Conservation (phyloP, 1,140 invertebrate species). For the Trichonephila clavata region DNA sequence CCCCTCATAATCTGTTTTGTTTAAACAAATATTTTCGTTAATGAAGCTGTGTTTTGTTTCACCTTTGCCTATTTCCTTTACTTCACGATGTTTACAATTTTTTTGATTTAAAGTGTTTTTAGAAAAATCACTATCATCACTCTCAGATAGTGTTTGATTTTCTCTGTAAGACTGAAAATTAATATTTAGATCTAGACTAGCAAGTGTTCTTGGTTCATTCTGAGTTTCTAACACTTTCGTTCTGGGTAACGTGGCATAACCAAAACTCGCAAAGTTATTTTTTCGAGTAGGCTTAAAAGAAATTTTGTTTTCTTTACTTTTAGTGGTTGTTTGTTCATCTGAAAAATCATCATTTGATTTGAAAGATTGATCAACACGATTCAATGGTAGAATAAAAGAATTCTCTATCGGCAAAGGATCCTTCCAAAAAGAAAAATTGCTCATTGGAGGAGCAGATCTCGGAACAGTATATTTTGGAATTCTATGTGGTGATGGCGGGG, state of each 20-base stretch:
- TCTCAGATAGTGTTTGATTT: not conserved
- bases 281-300: constrained; percentile 28
- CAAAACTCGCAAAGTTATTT: constrained; percentile 17
- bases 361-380: not conserved
- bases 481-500: constrained; percentile 64
- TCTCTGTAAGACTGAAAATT: constrained; percentile 28
- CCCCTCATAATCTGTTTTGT: not conserved
- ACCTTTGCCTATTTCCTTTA: not conserved
- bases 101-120: not conserved
- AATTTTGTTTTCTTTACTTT: not conserved
- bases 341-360: not conserved
- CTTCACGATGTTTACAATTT: not conserved
- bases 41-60: not conserved
- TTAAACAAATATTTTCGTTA: not conserved
- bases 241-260: constrained; percentile 55
- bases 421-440: constrained; percentile 65
- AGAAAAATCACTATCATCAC: not conserved
- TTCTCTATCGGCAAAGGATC: constrained; percentile 45
- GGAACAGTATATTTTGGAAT: constrained; percentile 11
- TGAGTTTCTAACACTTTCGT: not conserved
- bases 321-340: not conserved
- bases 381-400: not conserved
- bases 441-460: constrained; percentile 51
- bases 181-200: constrained; percentile 66
- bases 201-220: constrained; percentile 58